Base-by-base conservation (phyloP, 2,797 vertebrate genomes). In the Cottoperca gobio region DNA sequence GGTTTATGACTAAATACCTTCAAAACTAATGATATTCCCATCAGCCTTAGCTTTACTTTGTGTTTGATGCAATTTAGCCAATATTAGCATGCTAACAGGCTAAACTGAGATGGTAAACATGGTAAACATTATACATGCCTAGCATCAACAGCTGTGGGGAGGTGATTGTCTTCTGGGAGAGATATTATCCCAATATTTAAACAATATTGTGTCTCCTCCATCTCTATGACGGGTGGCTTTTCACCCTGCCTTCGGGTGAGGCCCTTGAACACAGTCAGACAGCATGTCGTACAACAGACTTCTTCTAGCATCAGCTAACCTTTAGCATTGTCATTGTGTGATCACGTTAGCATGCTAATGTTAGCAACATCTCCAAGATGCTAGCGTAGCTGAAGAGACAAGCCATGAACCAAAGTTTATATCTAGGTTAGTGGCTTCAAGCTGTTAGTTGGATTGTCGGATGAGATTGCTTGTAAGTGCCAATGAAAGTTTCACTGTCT, bases 381-480 rank as follows among this genome's bases (percentile, higher is more conserved):
- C 17, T 10, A n/a, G 39, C 13, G 3, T 40, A 40, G 53, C 23
- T 57, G 43, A 13, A 40, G 39, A 62, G 19, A 12, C 8, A 28
- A 42, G 12, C 19, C 40, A 35, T 26, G 13, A 57, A 55, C 66
- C 50, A 50, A 63, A 52, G 19, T n/a, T 24, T 33, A 52, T 40
- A 35, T 72, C 45, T 19, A 55, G 19, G 33, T 45, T 81, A 28
- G 55, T 67, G 50, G 17, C 66, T 26, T 59, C 17, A 35, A 59
- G 53, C 13, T 71, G 76, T 63, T 73, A 77, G 39, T 55, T 67
- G 8, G 28, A 61, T 70, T 67, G 13, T n/a, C 31, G 31, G 5
- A 81, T 72, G 39, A 61, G 16, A 54, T 49, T 71, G 48, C 23
- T 66, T 73, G 8, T 24, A 57, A 73, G 37, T 78, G 37, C 10